phyloP scores from a whole-genome alignment of 2,797 vertebrate genomes.

The Coilia nasus region DNA sequence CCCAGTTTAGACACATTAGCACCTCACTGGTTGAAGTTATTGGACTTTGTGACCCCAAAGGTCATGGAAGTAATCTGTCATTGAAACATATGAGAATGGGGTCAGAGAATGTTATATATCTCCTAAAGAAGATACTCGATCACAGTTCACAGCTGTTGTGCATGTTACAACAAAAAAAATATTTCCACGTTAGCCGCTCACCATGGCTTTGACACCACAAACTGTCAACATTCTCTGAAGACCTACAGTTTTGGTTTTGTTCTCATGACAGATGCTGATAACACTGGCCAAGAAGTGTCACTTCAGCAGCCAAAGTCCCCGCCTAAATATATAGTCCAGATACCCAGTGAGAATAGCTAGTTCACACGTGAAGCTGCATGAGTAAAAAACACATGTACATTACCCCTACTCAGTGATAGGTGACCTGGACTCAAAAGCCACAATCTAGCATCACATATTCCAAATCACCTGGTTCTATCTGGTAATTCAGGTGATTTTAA shows the following conservation, averaged over 20 bases:
- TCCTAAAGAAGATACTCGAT: background rate
- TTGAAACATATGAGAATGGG: background rate
- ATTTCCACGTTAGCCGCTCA: background rate
- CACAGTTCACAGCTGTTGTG: background rate
- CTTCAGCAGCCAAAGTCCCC: too few relatives aligned
- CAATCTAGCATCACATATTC: too few relatives aligned
- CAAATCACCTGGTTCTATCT: too few relatives aligned
- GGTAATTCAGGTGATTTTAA: too few relatives aligned
- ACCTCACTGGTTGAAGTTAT: background rate
- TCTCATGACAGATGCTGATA: background rate
- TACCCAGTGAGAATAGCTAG: too few relatives aligned
- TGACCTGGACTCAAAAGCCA: too few relatives aligned
- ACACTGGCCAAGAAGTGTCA: too few relatives aligned
- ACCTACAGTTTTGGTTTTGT: background rate
- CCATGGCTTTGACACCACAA: background rate
- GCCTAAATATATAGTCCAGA: too few relatives aligned
- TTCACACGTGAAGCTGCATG: too few relatives aligned
- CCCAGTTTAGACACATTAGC: slow-evolving; percentile 28
- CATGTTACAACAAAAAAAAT: slow-evolving; percentile 14
- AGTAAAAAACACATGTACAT: too few relatives aligned
- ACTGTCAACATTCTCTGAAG: background rate
- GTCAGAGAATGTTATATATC: background rate
- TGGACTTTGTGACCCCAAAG: background rate
- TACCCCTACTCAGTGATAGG: too few relatives aligned
- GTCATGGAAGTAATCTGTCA: background rate